A percentile compares a stretch with the other conserved stretches of the same genome.
Evolutionary conservation across 1,140 invertebrate genomes (phyloP).

Genomic region (Delia radicum): DNA sequence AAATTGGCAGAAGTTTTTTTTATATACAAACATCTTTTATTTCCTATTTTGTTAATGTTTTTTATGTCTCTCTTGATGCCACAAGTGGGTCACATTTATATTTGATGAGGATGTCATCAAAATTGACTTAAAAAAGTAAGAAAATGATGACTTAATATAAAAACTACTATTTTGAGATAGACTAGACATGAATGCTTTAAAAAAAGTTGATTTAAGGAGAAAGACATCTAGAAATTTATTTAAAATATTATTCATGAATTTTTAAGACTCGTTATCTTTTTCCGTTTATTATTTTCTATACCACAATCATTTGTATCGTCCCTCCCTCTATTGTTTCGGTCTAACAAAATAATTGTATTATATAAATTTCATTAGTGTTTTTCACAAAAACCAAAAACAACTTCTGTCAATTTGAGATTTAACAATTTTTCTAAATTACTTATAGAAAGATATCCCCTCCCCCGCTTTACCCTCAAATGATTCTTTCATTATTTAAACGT

Average conservation of each 20-base stretch:
- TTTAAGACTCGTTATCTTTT: too few relatives aligned
- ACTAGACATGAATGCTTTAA: too few relatives aligned
- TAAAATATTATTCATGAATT: background rate
- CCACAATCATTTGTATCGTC: background rate
- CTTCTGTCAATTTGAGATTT: too few relatives aligned
- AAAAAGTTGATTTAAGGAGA: background rate
- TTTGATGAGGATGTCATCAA: constrained; percentile 27
- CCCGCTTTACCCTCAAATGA: too few relatives aligned
- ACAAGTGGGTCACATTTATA: constrained; percentile 29
- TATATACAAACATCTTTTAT: background rate
- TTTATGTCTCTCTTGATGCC: background rate
- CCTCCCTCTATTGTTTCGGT: too few relatives aligned
- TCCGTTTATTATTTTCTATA: background rate
- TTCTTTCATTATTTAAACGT: too few relatives aligned
- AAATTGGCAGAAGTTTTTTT: constrained; percentile 11
- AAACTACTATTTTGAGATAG: too few relatives aligned
- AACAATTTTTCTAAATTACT: too few relatives aligned
- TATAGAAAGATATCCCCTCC: background rate
- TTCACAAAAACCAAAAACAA: too few relatives aligned
- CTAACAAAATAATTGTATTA: too few relatives aligned
- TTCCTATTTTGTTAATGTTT: background rate
- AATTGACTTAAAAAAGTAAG: background rate
- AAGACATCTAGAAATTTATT: background rate
- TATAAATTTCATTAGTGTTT: too few relatives aligned
- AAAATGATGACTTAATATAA: background rate